Evolutionary conservation across 2,113 vertebrate genomes (phyloP).

Genomic region (Barbus barbus): DNA sequence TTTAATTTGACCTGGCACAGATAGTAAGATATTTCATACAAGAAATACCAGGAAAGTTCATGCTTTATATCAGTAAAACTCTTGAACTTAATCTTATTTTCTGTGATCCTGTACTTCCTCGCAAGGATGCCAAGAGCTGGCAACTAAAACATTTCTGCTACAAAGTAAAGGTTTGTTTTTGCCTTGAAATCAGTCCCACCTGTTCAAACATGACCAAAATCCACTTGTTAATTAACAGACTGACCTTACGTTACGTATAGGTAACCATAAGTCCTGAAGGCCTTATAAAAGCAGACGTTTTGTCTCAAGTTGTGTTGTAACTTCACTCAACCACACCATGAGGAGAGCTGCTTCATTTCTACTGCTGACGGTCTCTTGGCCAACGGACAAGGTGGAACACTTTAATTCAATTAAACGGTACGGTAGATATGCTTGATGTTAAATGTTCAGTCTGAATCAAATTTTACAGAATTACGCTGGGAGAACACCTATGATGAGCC

Average conservation of each 20-base stretch:
- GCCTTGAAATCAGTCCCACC: background rate
- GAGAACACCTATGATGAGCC: background rate
- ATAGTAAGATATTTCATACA: too few species aligned
- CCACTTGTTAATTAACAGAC: background rate
- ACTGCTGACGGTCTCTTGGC: background rate
- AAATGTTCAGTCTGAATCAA: background rate
- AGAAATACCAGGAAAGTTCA: too few species aligned
- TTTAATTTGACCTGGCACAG: too few species aligned
- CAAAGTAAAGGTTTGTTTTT: too few species aligned
- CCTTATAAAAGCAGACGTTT: background rate
- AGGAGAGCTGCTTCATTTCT: background rate
- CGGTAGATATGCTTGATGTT: background rate
- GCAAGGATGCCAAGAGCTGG: too few species aligned
- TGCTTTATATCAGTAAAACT: too few species aligned
- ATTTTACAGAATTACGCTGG: background rate
- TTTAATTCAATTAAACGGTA: too few species aligned
- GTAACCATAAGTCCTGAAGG: background rate
- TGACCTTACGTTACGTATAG: background rate
- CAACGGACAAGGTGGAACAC: slow-evolving; percentile 4
- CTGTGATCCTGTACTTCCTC: too few species aligned
- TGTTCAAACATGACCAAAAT: background rate
- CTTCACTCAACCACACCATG: background rate
- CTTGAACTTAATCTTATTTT: too few species aligned
- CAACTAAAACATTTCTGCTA: too few species aligned
- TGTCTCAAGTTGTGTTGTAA: background rate